A percentile compares a stretch with the other conserved stretches of the same genome.
Conservation (phyloP, 92 coral and sea anemone species). For the Siderastrea radians region DNA sequence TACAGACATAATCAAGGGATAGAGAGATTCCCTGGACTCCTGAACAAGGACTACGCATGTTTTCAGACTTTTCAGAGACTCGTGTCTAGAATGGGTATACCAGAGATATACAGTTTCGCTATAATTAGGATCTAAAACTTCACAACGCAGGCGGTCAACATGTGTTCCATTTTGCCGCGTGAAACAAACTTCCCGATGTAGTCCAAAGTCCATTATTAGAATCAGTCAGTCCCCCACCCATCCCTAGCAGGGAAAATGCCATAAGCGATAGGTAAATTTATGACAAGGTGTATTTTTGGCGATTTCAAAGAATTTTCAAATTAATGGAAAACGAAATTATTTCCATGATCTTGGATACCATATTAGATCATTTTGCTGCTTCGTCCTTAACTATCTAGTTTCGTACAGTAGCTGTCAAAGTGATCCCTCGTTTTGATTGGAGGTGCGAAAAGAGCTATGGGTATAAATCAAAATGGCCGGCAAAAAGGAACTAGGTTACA, state of each 20-base stretch:
- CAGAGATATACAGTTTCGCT: neutral
- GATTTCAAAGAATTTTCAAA: no score
- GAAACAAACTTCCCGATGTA: no score
- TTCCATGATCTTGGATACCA: no score
- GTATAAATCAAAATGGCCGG: conserved; percentile 39
- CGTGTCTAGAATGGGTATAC: neutral
- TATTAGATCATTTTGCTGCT: neutral
- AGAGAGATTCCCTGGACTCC: neutral
- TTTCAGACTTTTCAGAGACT: neutral
- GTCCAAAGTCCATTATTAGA: no score
- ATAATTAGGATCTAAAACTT: neutral
- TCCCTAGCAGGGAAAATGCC: neutral
- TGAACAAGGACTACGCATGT: neutral
- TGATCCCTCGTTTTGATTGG: neutral
- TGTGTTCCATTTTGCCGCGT: neutral
- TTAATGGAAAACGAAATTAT: no score
- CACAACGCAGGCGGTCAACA: conserved; percentile 13
- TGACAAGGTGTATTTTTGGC: no score
- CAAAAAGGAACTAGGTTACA: neutral
- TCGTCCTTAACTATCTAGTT: neutral
- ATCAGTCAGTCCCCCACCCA: neutral
- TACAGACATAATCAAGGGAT: neutral
- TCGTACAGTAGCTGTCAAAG: neutral
- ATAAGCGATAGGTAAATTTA: no score
- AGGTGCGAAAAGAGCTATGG: conserved; percentile 25